Base-by-base conservation (phyloP, 2,888 invertebrate species). In the Chironomus riparius region DNA sequence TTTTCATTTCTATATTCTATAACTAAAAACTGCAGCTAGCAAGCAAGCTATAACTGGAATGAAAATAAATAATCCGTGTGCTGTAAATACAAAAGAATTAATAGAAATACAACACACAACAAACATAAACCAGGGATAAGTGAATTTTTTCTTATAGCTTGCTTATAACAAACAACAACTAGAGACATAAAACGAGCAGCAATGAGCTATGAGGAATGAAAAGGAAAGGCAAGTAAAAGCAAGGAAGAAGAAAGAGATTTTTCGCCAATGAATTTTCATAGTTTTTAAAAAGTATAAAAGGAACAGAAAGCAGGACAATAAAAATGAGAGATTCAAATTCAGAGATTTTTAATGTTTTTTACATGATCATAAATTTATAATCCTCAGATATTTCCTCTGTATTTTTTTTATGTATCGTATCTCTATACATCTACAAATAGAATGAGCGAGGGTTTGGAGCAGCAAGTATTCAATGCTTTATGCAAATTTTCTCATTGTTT, bases 1-100 rank as follows among this genome's bases (percentile, higher is more conserved):
- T 56, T 56, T 56, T 15, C 56, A 18, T 56, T 38, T 38, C 10
- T 38, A 38, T 38, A 38, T 38, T 38, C 10, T 38, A 38, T 38
- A 38, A 38, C 10, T 38, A 3, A 4, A 18, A 56, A 56, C 56
- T 50, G 50, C 56, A 18, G 18, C 56, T 50, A 18, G 15, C 22
- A 24, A 24, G 22, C 22, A 24, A 18, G 56, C 56, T 56, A 56
- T 56, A 15, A 18, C 56, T 56, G n/a, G 15, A 18, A n/a, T 15
- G 18, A 15, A 56, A 56, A 56, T 56, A 56, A 56, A 56, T 56
- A 24, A 24, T 65, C 65, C 21, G 65, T 65, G 65, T 65, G 15
- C 56, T 56, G 65, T 65, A 65, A 65, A 50, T 50, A 47, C 28
- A 50, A 48, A 70, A 70, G 70, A 70, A 70, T 70, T 70, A 70